Conservation (phyloP, 1,140 invertebrate species). For the Akabosia matsudoensis region DNA sequence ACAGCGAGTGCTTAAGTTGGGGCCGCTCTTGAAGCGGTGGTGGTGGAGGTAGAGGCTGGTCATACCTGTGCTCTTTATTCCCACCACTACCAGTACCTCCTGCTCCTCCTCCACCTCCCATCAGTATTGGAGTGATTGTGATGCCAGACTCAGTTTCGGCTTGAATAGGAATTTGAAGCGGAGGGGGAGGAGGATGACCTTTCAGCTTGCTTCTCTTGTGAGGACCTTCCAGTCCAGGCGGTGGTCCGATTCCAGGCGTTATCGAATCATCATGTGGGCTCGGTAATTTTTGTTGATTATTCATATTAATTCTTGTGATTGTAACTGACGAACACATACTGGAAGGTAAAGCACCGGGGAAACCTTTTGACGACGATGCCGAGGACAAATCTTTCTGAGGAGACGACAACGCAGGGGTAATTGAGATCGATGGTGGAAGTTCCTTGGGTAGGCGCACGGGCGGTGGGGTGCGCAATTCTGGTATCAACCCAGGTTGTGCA, state of each 20-base stretch:
- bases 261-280: conserved; percentile 33
- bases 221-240: background rate
- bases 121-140: conserved; percentile 45
- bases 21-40: background rate
- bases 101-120: conserved; percentile 17
- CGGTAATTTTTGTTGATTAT: conserved; percentile 36
- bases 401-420: conserved; percentile 32
- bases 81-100: background rate
- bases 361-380: background rate
- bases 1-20: background rate
- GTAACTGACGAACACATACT: conserved; percentile 46
- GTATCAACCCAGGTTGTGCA: conserved; percentile 43
- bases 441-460: conserved; percentile 9
- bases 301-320: conserved; percentile 46
- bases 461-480: conserved; percentile 23
- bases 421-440: conserved; percentile 40
- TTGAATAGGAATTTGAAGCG: conserved; percentile 22
- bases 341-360: conserved; percentile 25
- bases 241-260: conserved; percentile 37
- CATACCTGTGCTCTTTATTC: conserved; percentile 11
- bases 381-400: conserved; percentile 30
- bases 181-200: conserved; percentile 1
- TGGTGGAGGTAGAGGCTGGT: background rate
- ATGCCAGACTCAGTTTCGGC: conserved; percentile 41
- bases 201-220: background rate